Evolutionary conservation across 2,797 vertebrate genomes (phyloP).

Genomic region (Botia kubotai): DNA sequence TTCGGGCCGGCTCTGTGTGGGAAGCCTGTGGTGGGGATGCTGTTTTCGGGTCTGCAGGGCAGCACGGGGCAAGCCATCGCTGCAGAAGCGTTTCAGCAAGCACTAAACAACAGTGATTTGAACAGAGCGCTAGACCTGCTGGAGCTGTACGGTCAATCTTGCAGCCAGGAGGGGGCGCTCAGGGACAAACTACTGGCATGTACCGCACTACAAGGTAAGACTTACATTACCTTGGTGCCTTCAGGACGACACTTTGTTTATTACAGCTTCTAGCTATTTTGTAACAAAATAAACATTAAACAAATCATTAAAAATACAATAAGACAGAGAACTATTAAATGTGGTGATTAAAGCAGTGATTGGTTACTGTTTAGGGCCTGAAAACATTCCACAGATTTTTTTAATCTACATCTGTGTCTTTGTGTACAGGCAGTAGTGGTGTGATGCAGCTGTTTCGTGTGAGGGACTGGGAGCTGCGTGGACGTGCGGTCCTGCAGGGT

Average conservation of each 20-base stretch:
- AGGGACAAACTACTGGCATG: constrained; percentile 87
- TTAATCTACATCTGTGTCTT: constrained; percentile 10
- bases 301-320: not conserved
- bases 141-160: constrained; percentile 82
- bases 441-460: constrained; percentile 86
- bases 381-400: not conserved
- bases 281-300: not conserved
- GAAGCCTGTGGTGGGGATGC: constrained; percentile 76
- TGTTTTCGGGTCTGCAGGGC: constrained; percentile 86
- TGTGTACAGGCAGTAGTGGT: constrained; percentile 75
- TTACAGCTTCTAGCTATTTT: not conserved
- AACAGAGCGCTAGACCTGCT: constrained; percentile 82
- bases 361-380: no score
- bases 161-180: constrained; percentile 76
- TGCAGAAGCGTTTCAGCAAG: constrained; percentile 84
- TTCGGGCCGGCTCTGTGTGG: constrained; percentile 81
- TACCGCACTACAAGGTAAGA: constrained; percentile 84
- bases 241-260: not conserved
- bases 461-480: constrained; percentile 82
- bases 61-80: constrained; percentile 75
- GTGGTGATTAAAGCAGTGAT: no score
- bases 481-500: constrained; percentile 80
- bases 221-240: not conserved
- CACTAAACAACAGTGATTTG: constrained; percentile 81
- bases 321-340: no score